phyloP scores from a whole-genome alignment of 2,113 vertebrate species.

The Clinocottus analis region DNA sequence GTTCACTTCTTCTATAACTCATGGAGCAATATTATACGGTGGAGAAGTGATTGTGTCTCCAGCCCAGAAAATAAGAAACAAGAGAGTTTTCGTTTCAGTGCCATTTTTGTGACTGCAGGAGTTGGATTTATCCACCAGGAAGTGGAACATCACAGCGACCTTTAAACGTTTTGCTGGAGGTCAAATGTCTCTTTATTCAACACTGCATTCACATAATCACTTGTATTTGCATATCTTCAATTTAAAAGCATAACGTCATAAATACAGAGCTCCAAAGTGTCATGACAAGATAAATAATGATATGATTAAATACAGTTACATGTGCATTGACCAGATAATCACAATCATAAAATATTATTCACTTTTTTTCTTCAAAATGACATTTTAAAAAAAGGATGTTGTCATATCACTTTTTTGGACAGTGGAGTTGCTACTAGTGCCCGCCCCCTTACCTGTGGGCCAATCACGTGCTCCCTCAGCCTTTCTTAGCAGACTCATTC shows the following conservation, averaged over 20 bases:
- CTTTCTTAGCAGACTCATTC: too few species aligned
- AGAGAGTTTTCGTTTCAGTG: slow-evolving; percentile 30
- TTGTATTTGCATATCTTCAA: not conserved
- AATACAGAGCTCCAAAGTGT: not conserved
- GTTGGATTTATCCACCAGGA: slow-evolving; percentile 52
- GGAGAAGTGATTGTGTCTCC: slow-evolving; percentile 22
- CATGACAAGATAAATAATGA: not conserved
- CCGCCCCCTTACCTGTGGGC: too few species aligned
- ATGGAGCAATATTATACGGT: slow-evolving; percentile 49
- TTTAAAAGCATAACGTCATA: not conserved
- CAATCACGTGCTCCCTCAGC: too few species aligned
- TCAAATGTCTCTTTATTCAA: slow-evolving; percentile 1
- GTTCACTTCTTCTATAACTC: slow-evolving; percentile 16
- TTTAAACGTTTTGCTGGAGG: slow-evolving; percentile 27
- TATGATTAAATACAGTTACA: not conserved
- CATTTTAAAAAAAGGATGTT: too few species aligned
- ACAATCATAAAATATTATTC: too few species aligned
- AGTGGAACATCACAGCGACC: slow-evolving; percentile 6
- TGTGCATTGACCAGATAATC: not conserved
- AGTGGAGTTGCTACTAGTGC: too few species aligned
- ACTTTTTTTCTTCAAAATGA: too few species aligned
- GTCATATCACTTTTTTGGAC: too few species aligned
- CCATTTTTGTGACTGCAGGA: slow-evolving; percentile 40
- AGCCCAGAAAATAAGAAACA: slow-evolving; percentile 27
- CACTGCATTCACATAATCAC: not conserved